These are phyloP conservation scores for Drosophila lacicola DNA, from an alignment of 2,888 invertebrate species.

Conservation along the genomic window DNA sequence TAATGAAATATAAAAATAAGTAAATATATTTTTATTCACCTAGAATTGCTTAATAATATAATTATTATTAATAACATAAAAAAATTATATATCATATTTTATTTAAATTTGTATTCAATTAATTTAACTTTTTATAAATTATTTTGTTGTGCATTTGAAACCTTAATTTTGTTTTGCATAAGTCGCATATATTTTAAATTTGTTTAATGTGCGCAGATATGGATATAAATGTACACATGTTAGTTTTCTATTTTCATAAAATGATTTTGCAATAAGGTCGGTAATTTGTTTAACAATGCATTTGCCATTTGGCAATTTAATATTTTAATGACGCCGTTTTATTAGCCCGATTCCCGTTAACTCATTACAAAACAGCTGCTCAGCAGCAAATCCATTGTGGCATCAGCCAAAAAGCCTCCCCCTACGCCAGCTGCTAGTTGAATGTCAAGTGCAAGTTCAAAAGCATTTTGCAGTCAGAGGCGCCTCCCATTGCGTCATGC, in stretches of 20 bases:
- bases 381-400: neutral
- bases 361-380: slow-evolving; percentile 5
- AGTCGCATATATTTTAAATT: too few species aligned
- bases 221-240: too few species aligned
- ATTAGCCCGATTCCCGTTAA: slow-evolving; percentile 12
- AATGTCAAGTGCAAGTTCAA: slow-evolving; percentile 74
- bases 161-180: too few species aligned
- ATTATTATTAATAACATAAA: too few species aligned
- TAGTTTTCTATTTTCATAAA: slow-evolving; percentile 10
- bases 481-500: slow-evolving; percentile 13
- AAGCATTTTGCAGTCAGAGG: slow-evolving; percentile 39
- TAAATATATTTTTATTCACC: too few species aligned
- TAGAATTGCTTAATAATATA: too few species aligned
- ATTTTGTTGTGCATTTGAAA: too few species aligned
- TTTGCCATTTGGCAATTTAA: slow-evolving; percentile 8
- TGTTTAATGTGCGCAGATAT: too few species aligned
- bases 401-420: neutral
- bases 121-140: too few species aligned
- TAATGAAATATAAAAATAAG: too few species aligned
- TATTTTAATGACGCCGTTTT: slow-evolving; percentile 4
- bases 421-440: slow-evolving; percentile 14
- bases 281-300: neutral
- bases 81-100: too few species aligned
- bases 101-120: too few species aligned
- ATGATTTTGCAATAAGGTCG: slow-evolving; percentile 14